phyloP scores from a whole-genome alignment of 2,113 vertebrate genomes.

The Apodemus sylvaticus region DNA sequence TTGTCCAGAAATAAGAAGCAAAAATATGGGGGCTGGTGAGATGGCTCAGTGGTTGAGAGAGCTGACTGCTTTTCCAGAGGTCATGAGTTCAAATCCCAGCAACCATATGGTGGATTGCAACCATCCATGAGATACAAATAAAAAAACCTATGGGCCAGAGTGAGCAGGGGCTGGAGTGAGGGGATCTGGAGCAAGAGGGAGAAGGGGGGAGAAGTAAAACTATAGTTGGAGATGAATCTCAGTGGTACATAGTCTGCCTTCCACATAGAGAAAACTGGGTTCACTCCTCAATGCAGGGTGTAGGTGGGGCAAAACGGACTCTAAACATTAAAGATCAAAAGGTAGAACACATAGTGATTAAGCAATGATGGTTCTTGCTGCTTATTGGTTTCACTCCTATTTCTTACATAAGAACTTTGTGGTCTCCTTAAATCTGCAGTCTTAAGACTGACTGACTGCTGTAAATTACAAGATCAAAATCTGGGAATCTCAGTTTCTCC shows the following conservation, averaged over 20 bases:
- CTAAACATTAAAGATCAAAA: fast-evolving
- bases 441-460: background rate
- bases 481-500: background rate
- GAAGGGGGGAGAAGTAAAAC: background rate
- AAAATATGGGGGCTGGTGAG: background rate
- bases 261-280: background rate
- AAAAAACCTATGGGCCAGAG: too few species aligned
- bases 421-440: background rate
- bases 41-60: too few species aligned
- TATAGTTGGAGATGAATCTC: background rate
- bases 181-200: too few species aligned
- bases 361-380: background rate
- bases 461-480: background rate
- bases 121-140: too few species aligned
- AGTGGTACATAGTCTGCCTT: background rate
- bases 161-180: too few species aligned
- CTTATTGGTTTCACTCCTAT: background rate
- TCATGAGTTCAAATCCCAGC: too few species aligned
- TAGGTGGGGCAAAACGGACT: too few species aligned
- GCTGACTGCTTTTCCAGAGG: too few species aligned
- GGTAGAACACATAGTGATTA: background rate
- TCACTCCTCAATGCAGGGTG: background rate
- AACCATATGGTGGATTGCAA: too few species aligned
- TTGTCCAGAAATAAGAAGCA: background rate
- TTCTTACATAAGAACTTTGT: background rate